phyloP scores from a whole-genome alignment of 1,140 invertebrate genomes.

The Laupala kohalensis region DNA sequence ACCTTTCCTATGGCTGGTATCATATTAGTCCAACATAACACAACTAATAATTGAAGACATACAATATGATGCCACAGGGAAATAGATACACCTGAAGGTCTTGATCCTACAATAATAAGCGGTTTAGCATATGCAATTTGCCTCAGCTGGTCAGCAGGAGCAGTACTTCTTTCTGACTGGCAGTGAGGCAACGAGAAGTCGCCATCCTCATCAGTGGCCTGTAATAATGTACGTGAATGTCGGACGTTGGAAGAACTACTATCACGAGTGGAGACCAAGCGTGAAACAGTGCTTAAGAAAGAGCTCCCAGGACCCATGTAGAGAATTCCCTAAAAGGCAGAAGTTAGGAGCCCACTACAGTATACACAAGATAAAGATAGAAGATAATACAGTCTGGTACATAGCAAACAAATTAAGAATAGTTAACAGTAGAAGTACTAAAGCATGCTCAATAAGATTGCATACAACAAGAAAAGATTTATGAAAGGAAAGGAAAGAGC shows the following conservation, averaged over 20 bases:
- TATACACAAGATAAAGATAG: neutral
- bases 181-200: neutral
- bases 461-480: too few relatives aligned
- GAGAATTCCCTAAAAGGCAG: neutral
- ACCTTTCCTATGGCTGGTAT: constrained; percentile 34
- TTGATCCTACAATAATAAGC: neutral
- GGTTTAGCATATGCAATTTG: constrained; percentile 2
- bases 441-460: neutral
- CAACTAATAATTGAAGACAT: constrained; percentile 28
- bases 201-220: neutral
- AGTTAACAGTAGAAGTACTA: too few relatives aligned
- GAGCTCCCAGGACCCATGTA: constrained; percentile 1
- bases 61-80: constrained; percentile 35
- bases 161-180: neutral
- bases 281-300: constrained; percentile 32
- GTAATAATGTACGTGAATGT: constrained; percentile 5
- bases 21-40: constrained; percentile 33
- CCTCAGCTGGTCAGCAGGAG: neutral
- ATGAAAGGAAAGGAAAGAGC: too few relatives aligned
- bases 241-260: constrained; percentile 18
- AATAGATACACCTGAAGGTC: constrained; percentile 26
- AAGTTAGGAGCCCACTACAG: neutral
- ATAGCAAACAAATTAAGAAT: neutral
- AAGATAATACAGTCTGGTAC: neutral
- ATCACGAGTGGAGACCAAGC: constrained; percentile 30